Evolutionary conservation across 2,888 invertebrate genomes (phyloP), one percentile per base, ranked within the genome.

Genomic region (Xylocampa areola): DNA sequence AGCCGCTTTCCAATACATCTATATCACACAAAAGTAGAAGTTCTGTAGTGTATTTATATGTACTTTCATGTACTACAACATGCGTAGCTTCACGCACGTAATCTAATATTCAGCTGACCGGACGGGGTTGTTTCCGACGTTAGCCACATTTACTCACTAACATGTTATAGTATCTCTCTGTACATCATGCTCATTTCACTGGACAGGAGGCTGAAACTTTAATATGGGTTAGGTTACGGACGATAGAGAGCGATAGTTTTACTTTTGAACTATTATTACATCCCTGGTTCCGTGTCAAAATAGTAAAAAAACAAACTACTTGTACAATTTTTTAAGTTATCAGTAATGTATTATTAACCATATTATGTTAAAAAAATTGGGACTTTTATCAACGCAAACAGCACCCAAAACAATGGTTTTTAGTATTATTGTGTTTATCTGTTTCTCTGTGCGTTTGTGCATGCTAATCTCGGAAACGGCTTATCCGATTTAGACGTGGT

Each of bases 31-130:
- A 21, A 21, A 21, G 2, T 2, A 21, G 21, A 4, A 21, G 3
- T 4, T 21, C 21, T 21, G 23, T 23, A 23, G 25, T 25, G 1
- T 25, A 1, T 25, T 2, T 25, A 10, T 4, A 25, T 35, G 19
- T 14, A 14, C 17, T 19, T 36, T 14, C 7, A 25, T 53, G 10
- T 25, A 37, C 17, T 23, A 40, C 11, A 35, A 29, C 70, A 39
- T 32, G 29, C 33, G 47, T 54, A 47, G 14, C 21, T 4, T 35
- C 16, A 13, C 17, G 17, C 16, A 13, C 17, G 17, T 54, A 27
- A 64, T 35, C 13, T 47, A 48, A 48, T 44, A 70, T 64, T 70
- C 43, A 44, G 19, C 27, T 44, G 70, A 19, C 30, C 13, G 35
- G 25, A 19, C 25, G 19, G 33, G 17, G 19, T n/a, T 36, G 40